Conservation (phyloP, 37 sponge, comb jelly and placozoan species). For the Mnemiopsis leidyi region DNA sequence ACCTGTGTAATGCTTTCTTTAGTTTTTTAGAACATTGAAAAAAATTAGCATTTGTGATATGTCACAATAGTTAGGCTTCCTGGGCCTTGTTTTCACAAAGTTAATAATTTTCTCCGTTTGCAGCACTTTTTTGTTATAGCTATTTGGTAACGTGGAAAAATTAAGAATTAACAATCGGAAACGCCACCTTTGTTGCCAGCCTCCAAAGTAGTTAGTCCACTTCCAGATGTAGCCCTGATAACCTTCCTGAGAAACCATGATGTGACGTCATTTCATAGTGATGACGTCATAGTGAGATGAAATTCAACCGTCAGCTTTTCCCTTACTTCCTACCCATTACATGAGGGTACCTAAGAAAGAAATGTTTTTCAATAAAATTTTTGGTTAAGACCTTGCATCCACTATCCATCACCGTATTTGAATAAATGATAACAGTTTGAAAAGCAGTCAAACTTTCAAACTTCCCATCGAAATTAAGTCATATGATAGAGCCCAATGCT, state of each 20-base stretch:
- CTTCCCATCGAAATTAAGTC: too few relatives aligned
- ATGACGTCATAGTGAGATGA: neutral
- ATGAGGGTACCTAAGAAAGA: neutral
- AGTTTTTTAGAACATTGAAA: too few relatives aligned
- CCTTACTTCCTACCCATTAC: neutral
- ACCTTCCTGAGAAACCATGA: conserved; percentile 26
- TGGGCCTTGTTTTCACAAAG: too few relatives aligned
- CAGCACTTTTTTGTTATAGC: too few relatives aligned
- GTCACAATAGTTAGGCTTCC: too few relatives aligned
- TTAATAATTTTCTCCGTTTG: neutral
- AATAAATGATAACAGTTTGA: too few relatives aligned
- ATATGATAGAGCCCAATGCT: too few relatives aligned
- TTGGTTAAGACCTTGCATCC: too few relatives aligned
- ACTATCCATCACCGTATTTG: too few relatives aligned
- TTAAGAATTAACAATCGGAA: neutral
- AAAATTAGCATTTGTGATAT: too few relatives aligned
- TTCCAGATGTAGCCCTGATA: conserved; percentile 58
- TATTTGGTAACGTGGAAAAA: too few relatives aligned
- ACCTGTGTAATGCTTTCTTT: conserved; percentile 21
- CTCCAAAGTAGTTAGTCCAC: conserved; percentile 66
- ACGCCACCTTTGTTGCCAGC: conserved; percentile 60
- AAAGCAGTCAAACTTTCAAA: too few relatives aligned
- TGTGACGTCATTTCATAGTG: neutral
- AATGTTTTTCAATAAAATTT: neutral
- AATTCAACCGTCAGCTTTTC: neutral